Evolutionary conservation across 1,140 invertebrate species (phyloP).

Genomic region (Scaptodrosophila lebanonensis): DNA sequence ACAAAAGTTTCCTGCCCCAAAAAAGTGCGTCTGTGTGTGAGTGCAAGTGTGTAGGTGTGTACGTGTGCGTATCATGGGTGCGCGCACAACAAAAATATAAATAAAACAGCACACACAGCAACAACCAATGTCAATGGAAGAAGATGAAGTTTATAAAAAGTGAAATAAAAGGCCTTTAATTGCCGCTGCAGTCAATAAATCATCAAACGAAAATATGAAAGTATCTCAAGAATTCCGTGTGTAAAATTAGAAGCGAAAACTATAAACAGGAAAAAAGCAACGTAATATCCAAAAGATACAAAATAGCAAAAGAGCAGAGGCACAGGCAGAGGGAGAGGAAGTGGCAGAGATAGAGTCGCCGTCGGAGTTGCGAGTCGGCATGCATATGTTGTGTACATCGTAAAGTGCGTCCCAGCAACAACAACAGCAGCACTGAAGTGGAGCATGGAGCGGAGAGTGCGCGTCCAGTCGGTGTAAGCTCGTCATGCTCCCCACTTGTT

Average conservation of each 20-base stretch:
- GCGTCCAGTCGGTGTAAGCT: too few relatives aligned
- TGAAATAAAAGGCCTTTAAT: conserved; percentile 69
- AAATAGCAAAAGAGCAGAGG: conserved; percentile 47
- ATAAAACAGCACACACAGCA: conserved; percentile 48
- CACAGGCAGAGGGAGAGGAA: conserved; percentile 41
- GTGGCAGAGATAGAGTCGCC: too few relatives aligned
- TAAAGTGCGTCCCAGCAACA: conserved; percentile 47
- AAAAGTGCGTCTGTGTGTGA: conserved; percentile 19
- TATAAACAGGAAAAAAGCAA: conserved; percentile 30
- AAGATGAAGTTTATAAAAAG: conserved; percentile 70
- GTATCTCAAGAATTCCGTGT: conserved; percentile 62
- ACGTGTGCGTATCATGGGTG: conserved; percentile 26
- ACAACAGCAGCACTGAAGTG: conserved; percentile 20
- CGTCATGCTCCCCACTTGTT: conserved; percentile 51
- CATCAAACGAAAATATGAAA: conserved; percentile 74
- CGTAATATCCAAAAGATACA: conserved; percentile 53
- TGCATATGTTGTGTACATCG: conserved; percentile 28
- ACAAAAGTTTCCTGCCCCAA: conserved; percentile 32
- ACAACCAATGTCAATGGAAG: conserved; percentile 54
- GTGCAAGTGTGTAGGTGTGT: conserved; percentile 8
- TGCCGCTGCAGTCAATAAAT: conserved; percentile 72
- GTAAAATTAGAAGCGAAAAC: conserved; percentile 63
- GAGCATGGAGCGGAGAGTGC: too few relatives aligned
- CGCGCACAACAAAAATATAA: conserved; percentile 66
- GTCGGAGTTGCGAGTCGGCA: too few relatives aligned